These are phyloP conservation scores for Orthosia gothica DNA, from an alignment of 2,888 invertebrate species.

Conservation along the genomic window DNA sequence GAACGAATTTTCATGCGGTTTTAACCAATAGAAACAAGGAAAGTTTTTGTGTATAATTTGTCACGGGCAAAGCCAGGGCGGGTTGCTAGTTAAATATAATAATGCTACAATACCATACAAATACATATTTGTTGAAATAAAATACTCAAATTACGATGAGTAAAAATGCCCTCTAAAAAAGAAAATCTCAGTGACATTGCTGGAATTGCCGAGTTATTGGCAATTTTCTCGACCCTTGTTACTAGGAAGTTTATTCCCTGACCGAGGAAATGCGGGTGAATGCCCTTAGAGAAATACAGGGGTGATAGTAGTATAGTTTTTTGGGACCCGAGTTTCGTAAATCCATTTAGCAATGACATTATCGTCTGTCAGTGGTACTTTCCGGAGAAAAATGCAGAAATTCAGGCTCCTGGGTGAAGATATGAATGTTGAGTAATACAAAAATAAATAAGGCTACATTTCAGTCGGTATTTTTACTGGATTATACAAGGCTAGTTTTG, in stretches of 20 bases:
- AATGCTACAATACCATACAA: no score
- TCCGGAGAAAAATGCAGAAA: neutral
- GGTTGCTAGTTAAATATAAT: no score
- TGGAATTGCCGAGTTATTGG: slow-evolving; percentile 16
- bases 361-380: neutral
- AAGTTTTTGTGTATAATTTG: no score
- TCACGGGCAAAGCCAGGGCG: no score
- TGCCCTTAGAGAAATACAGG: neutral
- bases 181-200: neutral
- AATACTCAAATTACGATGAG: neutral
- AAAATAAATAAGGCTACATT: no score
- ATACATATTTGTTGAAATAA: neutral
- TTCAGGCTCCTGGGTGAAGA: neutral
- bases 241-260: slow-evolving; percentile 5
- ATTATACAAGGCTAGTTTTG: no score
- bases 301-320: neutral
- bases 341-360: neutral
- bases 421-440: no score
- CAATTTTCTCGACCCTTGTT: slow-evolving; percentile 37
- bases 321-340: neutral
- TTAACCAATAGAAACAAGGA: no score
- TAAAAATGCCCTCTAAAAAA: neutral
- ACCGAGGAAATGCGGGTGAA: neutral
- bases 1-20: no score
- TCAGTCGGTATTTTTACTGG: no score